These are phyloP conservation scores for Characodon lateralis DNA, from an alignment of 2,797 vertebrate species.

Conservation along the genomic window DNA sequence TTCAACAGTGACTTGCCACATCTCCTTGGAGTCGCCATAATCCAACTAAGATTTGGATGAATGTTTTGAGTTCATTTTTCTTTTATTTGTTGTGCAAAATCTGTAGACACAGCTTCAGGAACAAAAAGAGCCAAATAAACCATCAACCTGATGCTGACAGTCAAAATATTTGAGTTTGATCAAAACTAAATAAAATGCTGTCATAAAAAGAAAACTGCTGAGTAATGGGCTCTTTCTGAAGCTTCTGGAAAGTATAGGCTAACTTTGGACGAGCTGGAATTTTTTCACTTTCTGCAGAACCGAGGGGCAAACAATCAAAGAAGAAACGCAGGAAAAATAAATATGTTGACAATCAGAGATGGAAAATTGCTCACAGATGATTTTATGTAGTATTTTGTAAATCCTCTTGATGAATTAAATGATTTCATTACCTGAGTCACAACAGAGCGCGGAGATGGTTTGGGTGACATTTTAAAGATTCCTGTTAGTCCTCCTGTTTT, in stretches of 20 bases:
- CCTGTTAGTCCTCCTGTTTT: constrained; percentile 57
- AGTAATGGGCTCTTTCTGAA: neutral
- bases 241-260: neutral
- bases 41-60: neutral
- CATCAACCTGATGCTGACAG: neutral
- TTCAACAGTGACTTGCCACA: neutral
- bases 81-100: neutral
- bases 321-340: neutral
- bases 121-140: too few species aligned
- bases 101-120: too few species aligned
- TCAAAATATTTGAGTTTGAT: neutral
- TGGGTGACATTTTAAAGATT: constrained; percentile 68
- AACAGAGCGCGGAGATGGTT: constrained; percentile 41
- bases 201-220: neutral
- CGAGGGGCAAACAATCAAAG: neutral
- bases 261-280: neutral
- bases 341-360: neutral
- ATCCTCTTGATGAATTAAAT: neutral
- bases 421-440: constrained; percentile 43
- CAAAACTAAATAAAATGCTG: neutral
- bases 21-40: neutral
- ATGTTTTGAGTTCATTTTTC: neutral
- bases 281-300: neutral
- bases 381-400: neutral
- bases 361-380: neutral